Evolutionary conservation across 2,888 invertebrate species (phyloP), one percentile per base, ranked within the genome.

Genomic region (Oligia strigilis): DNA sequence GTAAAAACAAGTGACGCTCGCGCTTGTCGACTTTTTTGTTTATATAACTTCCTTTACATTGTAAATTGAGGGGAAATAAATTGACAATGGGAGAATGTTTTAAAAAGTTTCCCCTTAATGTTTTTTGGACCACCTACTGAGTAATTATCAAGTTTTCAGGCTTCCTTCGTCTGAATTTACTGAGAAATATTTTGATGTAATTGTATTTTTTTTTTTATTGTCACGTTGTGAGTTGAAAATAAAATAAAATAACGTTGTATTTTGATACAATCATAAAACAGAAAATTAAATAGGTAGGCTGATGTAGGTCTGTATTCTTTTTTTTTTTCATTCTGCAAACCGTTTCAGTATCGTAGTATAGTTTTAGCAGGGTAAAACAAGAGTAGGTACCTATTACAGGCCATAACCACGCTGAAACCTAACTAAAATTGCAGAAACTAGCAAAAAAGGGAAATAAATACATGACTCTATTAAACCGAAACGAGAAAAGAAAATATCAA

Each of bases 41-140:
- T 77, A 77, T 70, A 85, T 64, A 77, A 75, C 79, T 82, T 86
- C 78, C 82, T 80, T 80, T 77, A 87, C 75, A 79, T 81, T 87
- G 67, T 77, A 87, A 86, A 88, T 86, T 80, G 84, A 79, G 66
- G 73, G 74, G 67, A 86, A 80, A 83, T 81, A 36, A 83, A 81
- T 72, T 76, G 79, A 88, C 86, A 89, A 84, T 82, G 72, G 78
- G 46, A 36, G 23, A 77, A 86, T 83, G 82, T 80, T 82, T 81
- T 82, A 66, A 76, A 79, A 88, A 84, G 77, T 87, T 80, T 70
- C 49, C 9, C 43, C 70, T 66, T 77, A 81, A 77, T 71, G 72
- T 80, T 72, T 85, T 79, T 86, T 14, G 76, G 80, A 43, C 81
- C 85, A 75, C 82, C 78, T 83, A 75, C 85, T 70, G 78, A 23